phyloP scores from a whole-genome alignment of 2,797 vertebrate genomes.

The Alauda arvensis region DNA sequence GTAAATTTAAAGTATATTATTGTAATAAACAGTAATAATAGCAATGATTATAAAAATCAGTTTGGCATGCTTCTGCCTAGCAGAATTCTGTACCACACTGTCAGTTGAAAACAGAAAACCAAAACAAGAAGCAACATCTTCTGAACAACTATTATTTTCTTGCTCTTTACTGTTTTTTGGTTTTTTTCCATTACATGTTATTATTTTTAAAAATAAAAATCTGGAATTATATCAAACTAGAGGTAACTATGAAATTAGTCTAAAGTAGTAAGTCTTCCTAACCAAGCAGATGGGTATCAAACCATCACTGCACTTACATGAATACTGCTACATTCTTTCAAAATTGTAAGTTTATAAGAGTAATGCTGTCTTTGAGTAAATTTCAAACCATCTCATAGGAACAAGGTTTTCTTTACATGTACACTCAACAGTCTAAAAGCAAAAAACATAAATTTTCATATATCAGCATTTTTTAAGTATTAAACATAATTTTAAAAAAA shows the following conservation, averaged over 20 bases:
- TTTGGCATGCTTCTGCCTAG: not conserved
- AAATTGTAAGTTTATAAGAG: not conserved
- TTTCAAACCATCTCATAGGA: not conserved
- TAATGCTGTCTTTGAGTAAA: not conserved
- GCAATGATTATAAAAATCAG: constrained; percentile 15
- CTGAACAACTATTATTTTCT: not conserved
- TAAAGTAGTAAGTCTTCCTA: not conserved
- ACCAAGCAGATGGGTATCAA: not conserved
- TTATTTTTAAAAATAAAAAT: not conserved
- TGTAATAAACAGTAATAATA: constrained; percentile 21
- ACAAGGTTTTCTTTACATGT: not conserved
- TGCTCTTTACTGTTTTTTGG: no score
- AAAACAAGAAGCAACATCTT: not conserved
- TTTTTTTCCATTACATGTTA: not conserved
- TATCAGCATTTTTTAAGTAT: not conserved
- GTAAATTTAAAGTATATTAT: constrained; percentile 27
- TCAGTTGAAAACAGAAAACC: not conserved
- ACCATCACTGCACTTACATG: not conserved
- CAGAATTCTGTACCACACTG: not conserved
- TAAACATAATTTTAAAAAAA: not conserved
- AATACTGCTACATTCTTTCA: not conserved
- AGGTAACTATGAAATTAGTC: not conserved
- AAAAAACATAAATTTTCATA: not conserved
- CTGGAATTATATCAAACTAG: not conserved
- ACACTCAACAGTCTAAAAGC: not conserved